A percentile compares a stretch with the other conserved stretches of the same genome.
Conservation (phyloP, 2,797 vertebrate genomes). For the Zonotrichia albicollis region DNA sequence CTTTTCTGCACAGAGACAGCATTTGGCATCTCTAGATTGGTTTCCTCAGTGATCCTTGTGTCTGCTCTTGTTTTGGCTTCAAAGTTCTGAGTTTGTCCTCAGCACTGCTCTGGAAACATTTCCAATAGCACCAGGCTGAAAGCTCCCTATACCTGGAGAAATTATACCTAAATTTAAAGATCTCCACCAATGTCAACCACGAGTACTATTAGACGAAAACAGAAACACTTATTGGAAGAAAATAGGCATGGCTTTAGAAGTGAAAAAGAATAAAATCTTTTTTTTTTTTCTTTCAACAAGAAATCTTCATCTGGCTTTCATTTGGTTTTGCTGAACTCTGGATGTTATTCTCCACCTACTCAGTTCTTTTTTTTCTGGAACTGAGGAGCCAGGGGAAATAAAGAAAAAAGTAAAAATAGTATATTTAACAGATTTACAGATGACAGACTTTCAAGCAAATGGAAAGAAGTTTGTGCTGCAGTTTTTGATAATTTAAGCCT, state of each 20-base stretch:
- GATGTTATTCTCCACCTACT: constrained; percentile 18
- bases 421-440: neutral
- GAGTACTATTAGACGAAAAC: neutral
- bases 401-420: neutral
- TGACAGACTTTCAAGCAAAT: neutral
- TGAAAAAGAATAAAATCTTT: neutral
- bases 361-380: neutral
- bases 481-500: neutral
- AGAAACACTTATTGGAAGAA: neutral
- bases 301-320: constrained; percentile 7
- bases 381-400: neutral
- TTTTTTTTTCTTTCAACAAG: neutral
- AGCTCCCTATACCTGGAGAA: neutral
- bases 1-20: neutral
- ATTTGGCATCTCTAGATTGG: neutral
- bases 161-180: neutral
- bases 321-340: constrained; percentile 6
- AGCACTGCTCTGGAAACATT: neutral
- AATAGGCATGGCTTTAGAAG: neutral
- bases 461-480: neutral
- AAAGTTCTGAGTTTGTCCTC: neutral
- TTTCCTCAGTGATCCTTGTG: neutral
- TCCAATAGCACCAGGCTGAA: neutral
- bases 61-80: neutral
- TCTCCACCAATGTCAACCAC: neutral